These are phyloP conservation scores for zebrafish (Danio rerio) DNA, from an alignment of 2,113 vertebrate species.

Conservation along the genomic window DNA sequence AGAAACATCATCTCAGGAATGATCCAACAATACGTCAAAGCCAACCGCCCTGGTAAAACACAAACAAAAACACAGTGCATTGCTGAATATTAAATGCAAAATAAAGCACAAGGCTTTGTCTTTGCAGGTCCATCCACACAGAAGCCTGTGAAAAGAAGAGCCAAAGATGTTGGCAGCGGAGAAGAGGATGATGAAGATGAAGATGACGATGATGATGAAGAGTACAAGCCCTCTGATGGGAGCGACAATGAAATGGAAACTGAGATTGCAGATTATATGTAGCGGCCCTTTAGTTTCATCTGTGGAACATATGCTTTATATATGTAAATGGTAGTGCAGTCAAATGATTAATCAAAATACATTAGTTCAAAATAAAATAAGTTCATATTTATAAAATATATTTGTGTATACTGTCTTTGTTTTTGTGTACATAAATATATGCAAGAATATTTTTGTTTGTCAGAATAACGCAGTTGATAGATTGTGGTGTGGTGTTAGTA, in stretches of 20 bases:
- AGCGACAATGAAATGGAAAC: slow-evolving; percentile 99
- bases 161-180: slow-evolving; percentile 34
- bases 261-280: slow-evolving; percentile 93
- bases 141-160: slow-evolving; percentile 48
- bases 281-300: slow-evolving; percentile 43
- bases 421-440: too few relatives aligned
- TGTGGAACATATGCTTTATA: not conserved
- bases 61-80: not conserved
- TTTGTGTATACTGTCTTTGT: too few relatives aligned
- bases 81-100: not conserved
- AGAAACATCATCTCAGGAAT: slow-evolving; percentile 88
- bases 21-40: slow-evolving; percentile 87
- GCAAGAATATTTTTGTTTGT: too few relatives aligned
- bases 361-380: too few relatives aligned
- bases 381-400: too few relatives aligned
- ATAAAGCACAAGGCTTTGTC: not conserved
- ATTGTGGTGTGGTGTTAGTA: too few relatives aligned
- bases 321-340: not conserved
- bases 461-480: too few relatives aligned
- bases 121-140: slow-evolving; percentile 77
- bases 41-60: slow-evolving; percentile 78
- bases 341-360: too few relatives aligned
- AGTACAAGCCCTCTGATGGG: slow-evolving; percentile 89
- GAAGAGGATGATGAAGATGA: slow-evolving; percentile 73
- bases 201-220: slow-evolving; percentile 86